Percentiles rank a stretch among this genome's conserved stretches.
Evolutionary conservation across 2,888 invertebrate genomes (phyloP).

Genomic region (Hyppa rectilinea): DNA sequence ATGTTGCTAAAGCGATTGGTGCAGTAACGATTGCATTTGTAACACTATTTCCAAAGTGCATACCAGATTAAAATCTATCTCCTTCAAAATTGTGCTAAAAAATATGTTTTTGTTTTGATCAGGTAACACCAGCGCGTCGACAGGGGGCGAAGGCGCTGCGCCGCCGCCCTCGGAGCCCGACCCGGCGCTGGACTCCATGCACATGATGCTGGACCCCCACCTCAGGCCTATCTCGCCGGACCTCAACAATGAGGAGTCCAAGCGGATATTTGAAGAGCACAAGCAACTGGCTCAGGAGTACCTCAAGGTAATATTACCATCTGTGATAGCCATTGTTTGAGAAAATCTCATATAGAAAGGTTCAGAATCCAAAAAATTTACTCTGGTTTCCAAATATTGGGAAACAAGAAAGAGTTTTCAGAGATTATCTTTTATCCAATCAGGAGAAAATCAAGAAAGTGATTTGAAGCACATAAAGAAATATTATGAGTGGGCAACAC

Average conservation of each 20-base stretch:
- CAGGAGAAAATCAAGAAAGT: too few species aligned
- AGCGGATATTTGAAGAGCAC: constrained; percentile 96
- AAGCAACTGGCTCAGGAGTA: constrained; percentile 97
- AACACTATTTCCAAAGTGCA: background rate
- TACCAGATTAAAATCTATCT: background rate
- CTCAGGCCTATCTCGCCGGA: constrained; percentile 96
- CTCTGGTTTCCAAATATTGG: too few species aligned
- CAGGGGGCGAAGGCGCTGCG: constrained; percentile 78
- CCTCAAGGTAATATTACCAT: constrained; percentile 91
- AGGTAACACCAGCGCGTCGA: constrained; percentile 88
- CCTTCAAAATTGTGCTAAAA: background rate
- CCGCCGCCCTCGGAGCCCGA: constrained; percentile 87
- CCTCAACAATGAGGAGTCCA: constrained; percentile 94
- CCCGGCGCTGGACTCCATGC: constrained; percentile 92
- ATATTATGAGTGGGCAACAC: too few species aligned
- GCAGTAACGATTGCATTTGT: constrained; percentile 14
- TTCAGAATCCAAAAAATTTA: background rate
- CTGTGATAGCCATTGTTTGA: background rate
- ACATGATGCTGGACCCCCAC: constrained; percentile 95
- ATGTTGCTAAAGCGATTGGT: constrained; percentile 7
- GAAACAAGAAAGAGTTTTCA: too few species aligned
- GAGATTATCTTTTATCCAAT: background rate
- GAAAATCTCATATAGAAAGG: too few species aligned
- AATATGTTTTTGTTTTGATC: constrained; percentile 48
- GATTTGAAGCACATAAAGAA: too few species aligned